Conservation (phyloP, 2,888 invertebrate genomes). For the Rhagium mordax region DNA sequence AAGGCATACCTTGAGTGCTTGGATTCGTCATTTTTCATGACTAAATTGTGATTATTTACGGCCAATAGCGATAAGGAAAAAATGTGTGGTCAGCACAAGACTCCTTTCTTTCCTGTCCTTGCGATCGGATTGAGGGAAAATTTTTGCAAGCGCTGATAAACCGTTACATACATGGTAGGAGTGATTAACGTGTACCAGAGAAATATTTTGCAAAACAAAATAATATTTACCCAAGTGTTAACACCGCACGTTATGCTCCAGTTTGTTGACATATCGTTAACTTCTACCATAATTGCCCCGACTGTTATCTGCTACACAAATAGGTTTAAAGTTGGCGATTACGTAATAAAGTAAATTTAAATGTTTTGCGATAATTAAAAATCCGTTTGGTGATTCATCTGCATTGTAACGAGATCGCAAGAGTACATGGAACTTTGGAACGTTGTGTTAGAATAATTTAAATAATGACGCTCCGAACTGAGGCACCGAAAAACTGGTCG, state of each 20-base stretch:
- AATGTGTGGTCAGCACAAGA: too few relatives aligned
- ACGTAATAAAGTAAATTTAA: constrained; percentile 31
- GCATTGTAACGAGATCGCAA: neutral
- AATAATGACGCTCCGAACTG: too few relatives aligned
- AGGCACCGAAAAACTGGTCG: too few relatives aligned
- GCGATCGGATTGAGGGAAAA: too few relatives aligned
- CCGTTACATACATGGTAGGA: too few relatives aligned
- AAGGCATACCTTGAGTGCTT: neutral
- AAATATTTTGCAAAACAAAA: constrained; percentile 3
- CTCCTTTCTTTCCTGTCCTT: too few relatives aligned
- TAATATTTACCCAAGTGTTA: neutral
- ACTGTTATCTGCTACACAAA: constrained; percentile 25
- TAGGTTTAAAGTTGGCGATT: constrained; percentile 19
- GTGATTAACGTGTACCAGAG: neutral
- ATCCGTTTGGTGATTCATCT: neutral
- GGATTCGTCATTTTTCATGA: neutral
- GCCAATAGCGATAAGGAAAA: too few relatives aligned
- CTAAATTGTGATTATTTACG: neutral
- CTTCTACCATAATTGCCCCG: neutral
- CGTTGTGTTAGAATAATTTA: neutral
- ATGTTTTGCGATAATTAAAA: constrained; percentile 17
- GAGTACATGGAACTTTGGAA: neutral
- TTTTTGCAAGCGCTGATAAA: too few relatives aligned
- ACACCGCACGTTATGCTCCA: neutral
- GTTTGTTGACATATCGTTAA: constrained; percentile 3